Percentiles rank a stretch among this genome's conserved stretches.
phyloP scores from a whole-genome alignment of 2,797 vertebrate genomes.

The Ibycter americanus region DNA sequence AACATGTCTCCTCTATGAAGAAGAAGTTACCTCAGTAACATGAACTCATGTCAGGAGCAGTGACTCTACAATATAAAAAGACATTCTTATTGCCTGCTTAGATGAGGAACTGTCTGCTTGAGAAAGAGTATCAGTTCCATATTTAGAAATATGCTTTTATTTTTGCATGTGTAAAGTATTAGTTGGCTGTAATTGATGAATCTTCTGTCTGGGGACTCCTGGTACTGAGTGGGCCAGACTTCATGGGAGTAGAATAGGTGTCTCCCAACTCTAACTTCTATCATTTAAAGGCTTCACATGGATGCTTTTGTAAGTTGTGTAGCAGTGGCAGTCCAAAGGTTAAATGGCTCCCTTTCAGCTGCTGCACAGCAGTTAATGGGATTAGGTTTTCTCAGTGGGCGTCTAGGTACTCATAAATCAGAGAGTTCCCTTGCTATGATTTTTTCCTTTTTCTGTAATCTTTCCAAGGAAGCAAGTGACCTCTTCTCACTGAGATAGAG shows the following conservation, averaged over 20 bases:
- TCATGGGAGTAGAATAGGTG: background rate
- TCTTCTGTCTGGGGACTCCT: background rate
- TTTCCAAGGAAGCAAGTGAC: slow-evolving; percentile 8
- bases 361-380: background rate
- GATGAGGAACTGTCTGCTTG: background rate
- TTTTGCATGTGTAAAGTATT: background rate
- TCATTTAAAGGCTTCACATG: background rate
- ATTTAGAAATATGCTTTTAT: background rate
- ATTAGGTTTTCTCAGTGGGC: slow-evolving; percentile 10
- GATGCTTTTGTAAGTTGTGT: background rate
- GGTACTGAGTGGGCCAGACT: background rate
- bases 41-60: background rate
- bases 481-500: background rate
- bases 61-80: background rate
- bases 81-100: background rate
- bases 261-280: background rate
- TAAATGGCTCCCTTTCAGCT: slow-evolving; percentile 31
- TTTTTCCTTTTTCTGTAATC: slow-evolving; percentile 8
- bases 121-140: background rate
- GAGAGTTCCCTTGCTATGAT: background rate
- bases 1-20: background rate
- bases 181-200: background rate
- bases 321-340: slow-evolving; percentile 20
- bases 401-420: background rate
- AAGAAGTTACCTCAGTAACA: background rate